These are phyloP conservation scores for Lasioglossum marginatum DNA, from an alignment of 2,888 invertebrate species.

Conservation along the genomic window DNA sequence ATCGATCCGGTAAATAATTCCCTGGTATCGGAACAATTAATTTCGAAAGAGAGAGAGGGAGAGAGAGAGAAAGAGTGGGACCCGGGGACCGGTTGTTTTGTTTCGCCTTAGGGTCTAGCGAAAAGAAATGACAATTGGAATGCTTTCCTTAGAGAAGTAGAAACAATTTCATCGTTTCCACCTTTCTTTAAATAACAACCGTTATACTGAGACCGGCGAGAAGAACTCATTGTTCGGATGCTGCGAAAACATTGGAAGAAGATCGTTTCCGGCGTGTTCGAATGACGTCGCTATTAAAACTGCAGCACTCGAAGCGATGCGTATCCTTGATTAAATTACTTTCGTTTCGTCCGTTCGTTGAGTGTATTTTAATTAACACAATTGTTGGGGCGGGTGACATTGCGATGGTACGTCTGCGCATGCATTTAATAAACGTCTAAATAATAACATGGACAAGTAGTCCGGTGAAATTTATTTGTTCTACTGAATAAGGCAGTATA, in stretches of 20 bases:
- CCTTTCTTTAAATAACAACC: slow-evolving; percentile 33
- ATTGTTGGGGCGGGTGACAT: background rate
- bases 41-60: slow-evolving; percentile 40
- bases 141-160: slow-evolving; percentile 34
- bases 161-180: slow-evolving; percentile 29
- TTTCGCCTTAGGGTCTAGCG: slow-evolving; percentile 35
- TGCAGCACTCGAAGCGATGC: background rate
- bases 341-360: background rate
- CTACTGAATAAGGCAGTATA: too few relatives aligned
- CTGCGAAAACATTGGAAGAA: background rate
- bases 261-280: background rate
- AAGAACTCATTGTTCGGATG: slow-evolving; percentile 14
- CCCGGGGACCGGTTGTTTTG: slow-evolving; percentile 7
- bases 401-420: background rate
- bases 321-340: background rate
- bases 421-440: background rate
- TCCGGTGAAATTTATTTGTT: background rate
- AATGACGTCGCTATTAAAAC: slow-evolving; percentile 1
- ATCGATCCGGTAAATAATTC: slow-evolving; percentile 60
- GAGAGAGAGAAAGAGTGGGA: background rate
- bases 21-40: slow-evolving; percentile 58
- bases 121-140: slow-evolving; percentile 46
- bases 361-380: slow-evolving; percentile 13
- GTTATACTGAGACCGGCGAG: too few relatives aligned
- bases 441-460: background rate